Percentiles rank a stretch among this genome's conserved stretches.
Evolutionary conservation across 2,797 vertebrate genomes (phyloP).

Genomic region (Acanthis flammea): DNA sequence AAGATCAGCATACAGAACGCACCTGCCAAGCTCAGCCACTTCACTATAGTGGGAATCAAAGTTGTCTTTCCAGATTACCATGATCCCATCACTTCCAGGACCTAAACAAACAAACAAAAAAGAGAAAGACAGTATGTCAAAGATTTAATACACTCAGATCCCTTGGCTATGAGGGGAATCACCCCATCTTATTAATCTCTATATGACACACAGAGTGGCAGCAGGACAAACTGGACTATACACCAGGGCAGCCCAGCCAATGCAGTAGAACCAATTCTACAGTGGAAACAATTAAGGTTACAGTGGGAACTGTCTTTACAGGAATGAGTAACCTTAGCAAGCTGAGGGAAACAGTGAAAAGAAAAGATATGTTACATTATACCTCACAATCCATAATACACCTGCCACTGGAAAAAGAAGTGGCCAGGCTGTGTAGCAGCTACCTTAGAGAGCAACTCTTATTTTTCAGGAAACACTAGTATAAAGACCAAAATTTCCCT

Average conservation of each 20-base stretch:
- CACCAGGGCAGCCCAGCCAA: not conserved
- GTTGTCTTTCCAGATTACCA: constrained; percentile 97
- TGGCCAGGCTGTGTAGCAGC: not conserved
- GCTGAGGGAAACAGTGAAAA: not conserved
- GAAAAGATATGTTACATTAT: not conserved
- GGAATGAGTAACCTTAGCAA: not conserved
- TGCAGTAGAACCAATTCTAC: not conserved
- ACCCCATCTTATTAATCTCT: not conserved
- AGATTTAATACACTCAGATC: not conserved
- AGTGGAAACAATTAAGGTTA: not conserved
- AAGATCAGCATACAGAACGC: not conserved
- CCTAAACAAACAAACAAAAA: constrained; percentile 69
- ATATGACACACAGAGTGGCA: not conserved
- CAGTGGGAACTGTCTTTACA: not conserved
- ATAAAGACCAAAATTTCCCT: not conserved
- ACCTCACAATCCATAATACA: not conserved
- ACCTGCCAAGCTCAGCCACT: constrained; percentile 97
- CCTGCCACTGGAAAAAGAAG: not conserved
- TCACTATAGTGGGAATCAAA: constrained; percentile 93
- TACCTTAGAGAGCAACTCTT: not conserved
- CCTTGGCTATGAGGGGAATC: not conserved
- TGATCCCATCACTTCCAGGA: constrained; percentile 88
- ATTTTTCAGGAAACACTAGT: not conserved
- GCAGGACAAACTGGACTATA: not conserved
- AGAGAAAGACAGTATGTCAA: not conserved